Percentiles rank a stretch among this genome's conserved stretches.
Evolutionary conservation across 1,140 invertebrate genomes (phyloP).

Genomic region (Papilio polyxenes): DNA sequence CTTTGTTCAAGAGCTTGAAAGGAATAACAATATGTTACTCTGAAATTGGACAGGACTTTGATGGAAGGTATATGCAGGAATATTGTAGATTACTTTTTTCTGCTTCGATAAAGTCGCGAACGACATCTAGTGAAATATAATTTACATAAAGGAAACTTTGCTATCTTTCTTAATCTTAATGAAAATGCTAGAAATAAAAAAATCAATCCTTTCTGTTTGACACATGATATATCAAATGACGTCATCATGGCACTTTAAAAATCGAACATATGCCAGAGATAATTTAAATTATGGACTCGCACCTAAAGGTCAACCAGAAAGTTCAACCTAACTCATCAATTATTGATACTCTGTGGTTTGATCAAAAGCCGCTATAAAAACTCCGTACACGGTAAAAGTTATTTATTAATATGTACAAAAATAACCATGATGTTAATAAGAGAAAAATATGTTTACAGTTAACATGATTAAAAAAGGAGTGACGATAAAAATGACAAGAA

Average conservation of each 20-base stretch:
- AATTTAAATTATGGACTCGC: constrained; percentile 29
- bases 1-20: neutral
- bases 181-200: neutral
- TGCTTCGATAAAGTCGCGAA: too few species aligned
- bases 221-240: constrained; percentile 23
- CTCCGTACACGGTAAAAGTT: constrained; percentile 18
- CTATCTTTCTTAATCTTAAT: neutral
- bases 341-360: constrained; percentile 32
- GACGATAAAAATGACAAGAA: neutral
- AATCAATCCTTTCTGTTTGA: constrained; percentile 2
- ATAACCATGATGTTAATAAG: constrained; percentile 7
- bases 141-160: too few species aligned
- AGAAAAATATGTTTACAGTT: neutral
- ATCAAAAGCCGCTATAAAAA: constrained; percentile 24
- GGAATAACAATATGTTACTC: too few species aligned
- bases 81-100: too few species aligned
- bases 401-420: constrained; percentile 17
- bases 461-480: too few species aligned
- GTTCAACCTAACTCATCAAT: constrained; percentile 39
- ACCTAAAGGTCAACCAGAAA: constrained; percentile 40
- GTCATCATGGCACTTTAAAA: constrained; percentile 31
- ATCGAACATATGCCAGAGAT: constrained; percentile 34
- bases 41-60: too few species aligned
- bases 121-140: too few species aligned
- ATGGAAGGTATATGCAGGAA: too few species aligned